Evolutionary conservation across 1,140 invertebrate genomes (phyloP).

Genomic region (Bombyx mandarina): DNA sequence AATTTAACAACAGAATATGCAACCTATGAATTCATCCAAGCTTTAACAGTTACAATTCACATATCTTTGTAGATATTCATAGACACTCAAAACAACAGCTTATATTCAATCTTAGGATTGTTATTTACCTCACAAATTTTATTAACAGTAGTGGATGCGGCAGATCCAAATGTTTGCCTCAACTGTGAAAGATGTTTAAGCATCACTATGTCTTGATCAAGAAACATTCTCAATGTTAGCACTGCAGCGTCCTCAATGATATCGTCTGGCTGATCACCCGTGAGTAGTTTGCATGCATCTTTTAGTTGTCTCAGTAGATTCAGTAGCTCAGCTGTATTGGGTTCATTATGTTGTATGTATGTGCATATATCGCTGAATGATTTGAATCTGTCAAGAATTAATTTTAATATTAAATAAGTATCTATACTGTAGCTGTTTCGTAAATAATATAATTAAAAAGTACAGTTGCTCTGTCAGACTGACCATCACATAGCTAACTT

Average conservation of each 20-base stretch:
- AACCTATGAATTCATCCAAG: no score
- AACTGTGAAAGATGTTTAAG: constrained; percentile 69
- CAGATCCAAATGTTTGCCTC: constrained; percentile 71
- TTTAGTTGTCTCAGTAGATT: constrained; percentile 35
- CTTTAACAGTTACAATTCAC: no score
- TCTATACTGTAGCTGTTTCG: background rate
- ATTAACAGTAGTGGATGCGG: constrained; percentile 58
- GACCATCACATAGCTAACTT: no score
- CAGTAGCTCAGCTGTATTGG: constrained; percentile 18
- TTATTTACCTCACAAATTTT: constrained; percentile 70
- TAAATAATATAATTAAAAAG: background rate
- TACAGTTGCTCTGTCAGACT: no score
- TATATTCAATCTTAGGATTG: background rate
- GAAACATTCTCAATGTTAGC: constrained; percentile 74
- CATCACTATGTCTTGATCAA: constrained; percentile 73
- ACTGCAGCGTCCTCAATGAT: constrained; percentile 76
- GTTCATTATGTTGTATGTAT: constrained; percentile 50
- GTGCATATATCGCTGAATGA: constrained; percentile 44
- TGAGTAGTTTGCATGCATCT: constrained; percentile 44
- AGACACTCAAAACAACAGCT: background rate
- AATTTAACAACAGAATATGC: no score
- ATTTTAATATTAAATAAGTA: constrained; percentile 4
- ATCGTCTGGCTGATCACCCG: constrained; percentile 66
- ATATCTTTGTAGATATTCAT: no score
- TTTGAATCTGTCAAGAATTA: constrained; percentile 39